A percentile compares a stretch with the other conserved stretches of the same genome.
phyloP scores from a whole-genome alignment of 1,140 invertebrate genomes.

The Holcopasites calliopsidis region DNA sequence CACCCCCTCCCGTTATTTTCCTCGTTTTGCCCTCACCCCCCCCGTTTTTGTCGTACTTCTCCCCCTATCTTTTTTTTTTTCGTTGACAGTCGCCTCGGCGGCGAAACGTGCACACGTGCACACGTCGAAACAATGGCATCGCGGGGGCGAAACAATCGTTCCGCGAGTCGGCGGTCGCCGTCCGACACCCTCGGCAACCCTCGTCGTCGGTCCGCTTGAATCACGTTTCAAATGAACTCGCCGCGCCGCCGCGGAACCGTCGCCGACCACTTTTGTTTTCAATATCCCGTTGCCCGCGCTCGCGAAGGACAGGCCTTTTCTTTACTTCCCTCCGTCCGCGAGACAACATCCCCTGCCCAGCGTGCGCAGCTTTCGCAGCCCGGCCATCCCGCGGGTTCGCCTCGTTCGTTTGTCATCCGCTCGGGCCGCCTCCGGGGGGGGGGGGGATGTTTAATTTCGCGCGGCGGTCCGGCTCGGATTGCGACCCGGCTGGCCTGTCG shows the following conservation, averaged over 20 bases:
- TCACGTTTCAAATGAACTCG: slow-evolving; percentile 43
- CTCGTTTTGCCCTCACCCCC: background rate
- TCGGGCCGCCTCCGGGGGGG: too few species aligned
- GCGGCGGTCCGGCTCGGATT: background rate
- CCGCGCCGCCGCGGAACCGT: background rate
- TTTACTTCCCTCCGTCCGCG: slow-evolving; percentile 41
- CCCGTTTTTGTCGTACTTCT: background rate
- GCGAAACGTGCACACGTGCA: slow-evolving; percentile 36
- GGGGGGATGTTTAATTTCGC: slow-evolving; percentile 45
- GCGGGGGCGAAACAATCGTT: slow-evolving; percentile 49
- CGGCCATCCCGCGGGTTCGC: background rate
- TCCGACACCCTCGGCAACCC: slow-evolving; percentile 30
- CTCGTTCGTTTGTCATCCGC: slow-evolving; percentile 22
- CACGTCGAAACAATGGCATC: slow-evolving; percentile 27
- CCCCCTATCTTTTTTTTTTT: background rate
- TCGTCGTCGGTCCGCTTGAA: slow-evolving; percentile 10
- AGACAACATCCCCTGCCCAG: slow-evolving; percentile 10
- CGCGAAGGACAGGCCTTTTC: slow-evolving; percentile 29
- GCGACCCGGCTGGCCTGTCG: background rate
- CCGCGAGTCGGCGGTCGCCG: slow-evolving; percentile 11
- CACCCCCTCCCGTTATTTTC: background rate
- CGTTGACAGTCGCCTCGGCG: slow-evolving; percentile 9
- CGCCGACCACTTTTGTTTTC: slow-evolving; percentile 43
- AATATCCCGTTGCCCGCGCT: slow-evolving; percentile 40
- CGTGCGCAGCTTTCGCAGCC: background rate